These are phyloP conservation scores for Phoxinus dragarum DNA, from an alignment of 2,797 vertebrate species.

Conservation along the genomic window DNA sequence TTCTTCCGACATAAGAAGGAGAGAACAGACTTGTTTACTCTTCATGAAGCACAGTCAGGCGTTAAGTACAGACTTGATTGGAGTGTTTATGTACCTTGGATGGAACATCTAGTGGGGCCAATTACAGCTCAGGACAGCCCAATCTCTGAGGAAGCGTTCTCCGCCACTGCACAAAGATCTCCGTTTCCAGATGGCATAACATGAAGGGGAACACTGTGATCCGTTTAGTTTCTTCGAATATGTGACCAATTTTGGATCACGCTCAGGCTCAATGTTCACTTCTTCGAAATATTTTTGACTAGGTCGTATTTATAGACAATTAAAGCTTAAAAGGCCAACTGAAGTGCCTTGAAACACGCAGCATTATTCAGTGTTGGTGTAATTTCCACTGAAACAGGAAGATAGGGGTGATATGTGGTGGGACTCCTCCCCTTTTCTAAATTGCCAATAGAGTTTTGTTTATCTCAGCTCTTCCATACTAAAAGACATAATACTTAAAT, in stretches of 20 bases:
- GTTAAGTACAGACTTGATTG: conserved; percentile 30
- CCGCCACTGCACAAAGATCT: conserved; percentile 13
- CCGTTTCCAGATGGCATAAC: conserved; percentile 24
- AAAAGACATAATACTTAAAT: too few relatives aligned
- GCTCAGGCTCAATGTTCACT: background rate
- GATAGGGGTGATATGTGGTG: too few relatives aligned
- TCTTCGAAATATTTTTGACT: background rate
- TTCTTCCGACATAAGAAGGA: background rate
- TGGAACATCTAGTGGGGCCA: conserved; percentile 46
- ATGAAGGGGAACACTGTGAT: conserved; percentile 19
- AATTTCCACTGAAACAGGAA: too few relatives aligned
- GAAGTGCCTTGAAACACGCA: too few relatives aligned
- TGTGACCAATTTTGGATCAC: conserved; percentile 2
- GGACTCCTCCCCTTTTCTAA: too few relatives aligned
- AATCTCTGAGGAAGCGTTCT: conserved; percentile 30
- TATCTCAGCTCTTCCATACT: too few relatives aligned
- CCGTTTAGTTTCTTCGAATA: conserved; percentile 2
- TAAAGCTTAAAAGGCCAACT: background rate
- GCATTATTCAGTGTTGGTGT: too few relatives aligned
- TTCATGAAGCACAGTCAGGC: conserved; percentile 14
- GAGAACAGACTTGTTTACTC: conserved; percentile 12
- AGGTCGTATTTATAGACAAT: background rate
- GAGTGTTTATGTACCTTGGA: conserved; percentile 37
- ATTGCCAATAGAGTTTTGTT: too few relatives aligned
- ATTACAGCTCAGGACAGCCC: conserved; percentile 33